Conservation (phyloP, 2,797 vertebrate species). For the Gymnodraco acuticeps region DNA sequence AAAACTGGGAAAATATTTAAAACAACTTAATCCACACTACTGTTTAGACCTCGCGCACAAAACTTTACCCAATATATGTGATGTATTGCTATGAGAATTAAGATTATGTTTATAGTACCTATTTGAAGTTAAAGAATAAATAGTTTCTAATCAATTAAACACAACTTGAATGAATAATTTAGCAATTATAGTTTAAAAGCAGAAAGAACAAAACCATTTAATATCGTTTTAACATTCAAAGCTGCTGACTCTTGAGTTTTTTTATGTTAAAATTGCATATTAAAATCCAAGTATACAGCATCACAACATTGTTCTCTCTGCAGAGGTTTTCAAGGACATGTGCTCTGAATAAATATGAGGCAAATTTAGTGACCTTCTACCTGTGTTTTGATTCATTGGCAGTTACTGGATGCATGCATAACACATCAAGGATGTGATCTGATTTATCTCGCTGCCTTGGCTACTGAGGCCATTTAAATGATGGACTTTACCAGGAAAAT, state of each 20-base stretch:
- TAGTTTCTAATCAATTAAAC: neutral
- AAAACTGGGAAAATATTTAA: neutral
- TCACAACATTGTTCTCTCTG: conserved; percentile 61
- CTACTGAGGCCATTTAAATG: conserved; percentile 74
- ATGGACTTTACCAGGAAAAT: conserved; percentile 73
- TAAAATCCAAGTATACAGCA: conserved; percentile 49
- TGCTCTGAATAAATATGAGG: conserved; percentile 81
- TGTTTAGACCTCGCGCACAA: neutral
- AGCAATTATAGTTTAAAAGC: conserved; percentile 48
- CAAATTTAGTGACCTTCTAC: conserved; percentile 83
- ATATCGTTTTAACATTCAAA: conserved; percentile 53
- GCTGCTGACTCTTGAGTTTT: conserved; percentile 55
- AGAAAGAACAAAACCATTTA: conserved; percentile 46
- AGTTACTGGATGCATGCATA: conserved; percentile 79
- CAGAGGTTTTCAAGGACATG: conserved; percentile 78
- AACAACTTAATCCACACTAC: neutral
- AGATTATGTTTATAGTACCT: neutral
- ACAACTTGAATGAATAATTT: neutral
- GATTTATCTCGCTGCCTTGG: conserved; percentile 77
- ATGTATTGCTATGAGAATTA: neutral
- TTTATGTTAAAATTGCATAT: conserved; percentile 59
- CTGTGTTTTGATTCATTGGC: conserved; percentile 83
- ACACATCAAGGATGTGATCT: conserved; percentile 78
- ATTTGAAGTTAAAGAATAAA: neutral
- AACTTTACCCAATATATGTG: neutral